phyloP scores from a whole-genome alignment of 2,113 vertebrate genomes.

The Laticauda laticaudata region DNA sequence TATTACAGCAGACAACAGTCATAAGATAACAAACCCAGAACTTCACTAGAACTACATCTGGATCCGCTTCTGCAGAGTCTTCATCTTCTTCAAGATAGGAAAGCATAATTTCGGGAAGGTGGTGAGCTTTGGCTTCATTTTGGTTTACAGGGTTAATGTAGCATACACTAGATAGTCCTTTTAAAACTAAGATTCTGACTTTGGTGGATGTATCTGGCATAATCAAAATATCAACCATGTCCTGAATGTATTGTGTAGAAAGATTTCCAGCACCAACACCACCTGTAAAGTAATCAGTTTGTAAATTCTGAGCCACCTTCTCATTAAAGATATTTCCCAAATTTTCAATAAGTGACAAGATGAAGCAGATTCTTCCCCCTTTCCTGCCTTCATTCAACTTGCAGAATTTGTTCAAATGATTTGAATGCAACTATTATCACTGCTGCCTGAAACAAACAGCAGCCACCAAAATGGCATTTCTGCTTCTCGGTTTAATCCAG shows the following conservation, averaged over 20 bases:
- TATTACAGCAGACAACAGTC: slow-evolving; percentile 58
- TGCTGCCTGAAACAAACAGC: not conserved
- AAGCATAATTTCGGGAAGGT: slow-evolving; percentile 19
- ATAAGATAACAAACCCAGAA: slow-evolving; percentile 55
- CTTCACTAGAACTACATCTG: not conserved
- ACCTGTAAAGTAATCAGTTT: slow-evolving; percentile 38
- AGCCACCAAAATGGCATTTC: not conserved
- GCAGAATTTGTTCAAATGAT: not conserved
- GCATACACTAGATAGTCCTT: slow-evolving; percentile 31
- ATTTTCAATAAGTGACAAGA: not conserved
- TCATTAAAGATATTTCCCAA: not conserved
- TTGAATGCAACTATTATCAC: not conserved
- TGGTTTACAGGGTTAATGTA: slow-evolving; percentile 51
- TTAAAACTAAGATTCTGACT: slow-evolving; percentile 34
- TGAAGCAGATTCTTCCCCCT: not conserved
- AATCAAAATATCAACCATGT: slow-evolving; percentile 24
- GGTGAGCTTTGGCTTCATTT: not conserved
- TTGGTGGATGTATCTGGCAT: not conserved
- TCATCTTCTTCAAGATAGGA: not conserved
- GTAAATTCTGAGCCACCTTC: not conserved
- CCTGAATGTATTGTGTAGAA: slow-evolving; percentile 26
- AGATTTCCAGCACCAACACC: slow-evolving; percentile 7
- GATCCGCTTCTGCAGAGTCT: not conserved
- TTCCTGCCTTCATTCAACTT: not conserved
- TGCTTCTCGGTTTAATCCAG: not conserved